Base-by-base conservation (phyloP, 2,888 invertebrate genomes). In the Lydus trimaculatus region DNA sequence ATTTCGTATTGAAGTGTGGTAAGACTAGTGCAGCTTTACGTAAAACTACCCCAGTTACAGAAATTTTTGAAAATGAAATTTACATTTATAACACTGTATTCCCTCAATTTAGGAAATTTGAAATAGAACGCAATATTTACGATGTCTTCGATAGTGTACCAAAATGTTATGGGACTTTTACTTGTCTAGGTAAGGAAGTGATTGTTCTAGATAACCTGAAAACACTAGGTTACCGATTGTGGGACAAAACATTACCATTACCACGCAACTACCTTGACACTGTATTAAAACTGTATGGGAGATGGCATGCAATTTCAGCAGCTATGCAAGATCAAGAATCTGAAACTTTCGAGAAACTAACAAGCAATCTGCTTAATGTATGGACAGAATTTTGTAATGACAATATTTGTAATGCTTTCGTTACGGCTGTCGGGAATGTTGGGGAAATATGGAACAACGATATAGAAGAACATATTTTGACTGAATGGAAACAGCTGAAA, bases 241-340 rank as follows among this genome's bases (percentile, higher is more conserved):
- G 72, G 66, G 68, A 78, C 70, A 63, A 75, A 17, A 76, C 71
- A 25, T 61, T 61, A 28, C 72, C 73, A 20, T 73, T 81, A 70
- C 74, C 79, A 63, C 75, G 75, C 15, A 67, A 76, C 17, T 80
- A 80, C 62, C 63, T 79, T 0, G 67, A 65, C 13, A 31, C 79
- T 15, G 76, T 79, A 36, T 61, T 81, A 23, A n/a, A 36, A 70
- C 33, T 64, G 61, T 75, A 79, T 31, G 82, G 75, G 0, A 73
- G 72, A 58, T 66, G 36, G 15, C 66, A 63, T 63, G 65, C 65
- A 28, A 36, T 39, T 36, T 36, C 39, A 6, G 33, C 17, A 6
- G 33, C 61, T n/a, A 61, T 56, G 56, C 52, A 23, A 23, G 23
- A 52, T 13, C 56, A 28, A 28, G 6, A 56, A 56, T 28, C 28